These are phyloP conservation scores for Macheiramphus alcinus DNA, from an alignment of 2,113 vertebrate species.

Conservation along the genomic window DNA sequence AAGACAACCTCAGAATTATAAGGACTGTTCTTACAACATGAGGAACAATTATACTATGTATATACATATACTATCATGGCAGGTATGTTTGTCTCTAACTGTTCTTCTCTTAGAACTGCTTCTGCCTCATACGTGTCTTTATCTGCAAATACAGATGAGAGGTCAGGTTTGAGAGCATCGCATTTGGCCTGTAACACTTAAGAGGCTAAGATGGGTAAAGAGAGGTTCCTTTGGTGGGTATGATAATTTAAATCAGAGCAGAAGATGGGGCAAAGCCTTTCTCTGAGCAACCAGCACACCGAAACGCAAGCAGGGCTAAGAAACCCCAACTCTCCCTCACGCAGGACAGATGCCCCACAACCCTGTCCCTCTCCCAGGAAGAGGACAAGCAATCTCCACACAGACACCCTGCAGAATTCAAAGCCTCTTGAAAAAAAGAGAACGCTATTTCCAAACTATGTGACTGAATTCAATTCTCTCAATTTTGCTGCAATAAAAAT, in stretches of 20 bases:
- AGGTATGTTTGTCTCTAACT: background rate
- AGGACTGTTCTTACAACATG: background rate
- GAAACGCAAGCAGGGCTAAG: background rate
- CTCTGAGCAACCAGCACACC: background rate
- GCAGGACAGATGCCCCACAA: background rate
- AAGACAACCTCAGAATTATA: background rate
- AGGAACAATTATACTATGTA: background rate
- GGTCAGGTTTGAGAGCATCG: background rate
- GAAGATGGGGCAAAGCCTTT: background rate
- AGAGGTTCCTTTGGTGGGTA: background rate
- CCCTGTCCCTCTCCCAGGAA: background rate
- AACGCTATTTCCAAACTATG: background rate
- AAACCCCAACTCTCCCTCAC: background rate
- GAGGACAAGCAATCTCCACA: background rate
- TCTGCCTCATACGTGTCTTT: background rate
- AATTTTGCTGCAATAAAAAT: background rate
- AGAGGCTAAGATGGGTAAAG: background rate
- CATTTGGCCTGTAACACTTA: rapidly evolving
- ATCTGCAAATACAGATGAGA: background rate
- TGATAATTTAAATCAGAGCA: background rate
- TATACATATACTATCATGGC: background rate
- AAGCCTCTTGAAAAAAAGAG: background rate
- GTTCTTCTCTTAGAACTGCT: background rate
- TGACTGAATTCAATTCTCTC: background rate
- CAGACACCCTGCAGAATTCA: background rate